Conservation (phyloP, 2,888 invertebrate species). For the Sepiola atlantica region DNA sequence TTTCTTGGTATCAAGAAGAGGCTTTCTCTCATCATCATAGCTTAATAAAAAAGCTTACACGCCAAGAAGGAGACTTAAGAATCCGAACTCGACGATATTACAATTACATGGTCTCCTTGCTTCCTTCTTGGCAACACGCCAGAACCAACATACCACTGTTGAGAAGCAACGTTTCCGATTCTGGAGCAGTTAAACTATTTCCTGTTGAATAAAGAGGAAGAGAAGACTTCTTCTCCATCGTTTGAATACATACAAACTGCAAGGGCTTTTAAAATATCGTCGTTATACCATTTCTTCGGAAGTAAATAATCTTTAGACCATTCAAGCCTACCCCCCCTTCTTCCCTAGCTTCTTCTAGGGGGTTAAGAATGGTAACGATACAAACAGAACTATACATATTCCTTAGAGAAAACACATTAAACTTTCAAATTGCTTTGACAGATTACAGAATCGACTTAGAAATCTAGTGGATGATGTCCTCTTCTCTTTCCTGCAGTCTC, state of each 20-base stretch:
- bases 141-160: neutral
- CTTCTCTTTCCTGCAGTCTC: no score
- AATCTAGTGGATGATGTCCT: no score
- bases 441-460: no score
- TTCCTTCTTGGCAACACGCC: neutral
- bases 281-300: neutral
- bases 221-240: neutral
- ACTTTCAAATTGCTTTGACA: no score
- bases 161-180: neutral
- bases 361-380: no score
- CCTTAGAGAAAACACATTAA: no score
- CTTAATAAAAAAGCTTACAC: neutral
- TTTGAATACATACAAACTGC: neutral
- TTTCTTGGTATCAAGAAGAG: neutral
- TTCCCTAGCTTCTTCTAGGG: neutral
- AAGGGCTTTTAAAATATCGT: neutral
- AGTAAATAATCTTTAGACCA: neutral
- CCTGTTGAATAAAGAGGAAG: neutral
- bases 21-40: neutral
- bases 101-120: neutral
- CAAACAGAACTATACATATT: no score
- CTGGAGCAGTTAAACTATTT: conserved; percentile 7
- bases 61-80: neutral
- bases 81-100: neutral
- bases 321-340: neutral